Evolutionary conservation across 2,888 invertebrate species (phyloP), one percentile per base, ranked within the genome.

Genomic region (Timandra comae): DNA sequence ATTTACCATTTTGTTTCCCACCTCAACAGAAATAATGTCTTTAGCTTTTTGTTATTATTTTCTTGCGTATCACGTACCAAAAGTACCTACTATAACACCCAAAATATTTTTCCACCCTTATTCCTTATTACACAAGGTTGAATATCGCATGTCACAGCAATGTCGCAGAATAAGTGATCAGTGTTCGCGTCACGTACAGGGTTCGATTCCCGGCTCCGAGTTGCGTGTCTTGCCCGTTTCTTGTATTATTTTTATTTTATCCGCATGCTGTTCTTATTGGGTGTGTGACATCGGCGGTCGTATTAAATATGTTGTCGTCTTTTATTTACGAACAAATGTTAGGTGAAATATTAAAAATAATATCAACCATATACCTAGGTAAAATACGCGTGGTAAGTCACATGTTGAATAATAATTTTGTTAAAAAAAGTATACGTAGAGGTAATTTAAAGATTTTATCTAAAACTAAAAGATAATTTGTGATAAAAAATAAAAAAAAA

Each of bases 191-290:
- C 82, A 82, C 82, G 82, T 82, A 41, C 50, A 32, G 38, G 59
- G 70, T 68, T 70, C 69, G 70, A 61, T 65, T 73, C 70, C 64
- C 56, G 60, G 56, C 56, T 55, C 60, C 16, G 16, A 16, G 60
- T 57, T 57, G 63, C 68, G 70, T 70, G 64, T 59, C 52, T 52
- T 59, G 53, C 56, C 65, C 71, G 72, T 70, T 63, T 59, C 60
- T 41, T 51, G 65, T 66, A 69, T 73, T 73, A 72, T 78, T 75
- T 73, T 77, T 75, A 70, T 73, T 73, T 77, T 75, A 70, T 73
- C 69, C 70, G 57, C 62, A 64, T 70, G 70, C 71, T 68, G 72
- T 73, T 63, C 74, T 74, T 79, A 77, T 77, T 73, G 69, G 64
- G 50, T 73, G 74, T 70, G 65, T 68, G 70, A 69, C 67, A 67